Evolutionary conservation across 2,113 vertebrate genomes (phyloP).

Genomic region (Poecile atricapillus): DNA sequence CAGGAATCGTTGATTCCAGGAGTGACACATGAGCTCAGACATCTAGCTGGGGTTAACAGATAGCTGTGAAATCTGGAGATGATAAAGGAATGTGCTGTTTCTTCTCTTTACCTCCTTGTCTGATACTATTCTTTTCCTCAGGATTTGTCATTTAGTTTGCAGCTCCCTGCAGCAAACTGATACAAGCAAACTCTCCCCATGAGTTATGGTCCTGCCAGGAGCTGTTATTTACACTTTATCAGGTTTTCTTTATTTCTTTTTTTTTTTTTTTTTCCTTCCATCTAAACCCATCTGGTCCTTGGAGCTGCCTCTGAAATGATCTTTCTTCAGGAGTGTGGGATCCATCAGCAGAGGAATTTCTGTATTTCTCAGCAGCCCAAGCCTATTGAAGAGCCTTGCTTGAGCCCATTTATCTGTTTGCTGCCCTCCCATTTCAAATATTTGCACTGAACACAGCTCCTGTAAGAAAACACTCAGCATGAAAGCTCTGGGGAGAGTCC

Average conservation of each 20-base stretch:
- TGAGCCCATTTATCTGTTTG: not conserved
- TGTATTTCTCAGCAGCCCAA: not conserved
- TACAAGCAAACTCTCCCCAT: not conserved
- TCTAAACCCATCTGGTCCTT: not conserved
- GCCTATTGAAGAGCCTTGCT: not conserved
- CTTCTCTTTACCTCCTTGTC: not conserved
- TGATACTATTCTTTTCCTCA: not conserved
- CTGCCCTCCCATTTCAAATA: not conserved
- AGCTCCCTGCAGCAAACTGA: not conserved
- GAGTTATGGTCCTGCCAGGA: not conserved
- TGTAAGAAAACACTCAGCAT: not conserved
- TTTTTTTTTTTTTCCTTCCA: too few species aligned
- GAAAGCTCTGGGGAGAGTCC: not conserved
- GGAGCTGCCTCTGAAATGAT: not conserved
- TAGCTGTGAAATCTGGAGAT: not conserved
- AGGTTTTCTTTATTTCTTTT: not conserved
- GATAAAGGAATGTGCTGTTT: not conserved
- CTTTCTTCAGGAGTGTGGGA: not conserved
- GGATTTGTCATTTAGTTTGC: not conserved
- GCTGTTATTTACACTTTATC: constrained; percentile 42
- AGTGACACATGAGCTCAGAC: not conserved
- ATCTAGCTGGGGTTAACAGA: not conserved
- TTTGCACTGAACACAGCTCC: not conserved
- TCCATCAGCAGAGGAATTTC: not conserved
- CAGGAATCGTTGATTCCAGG: not conserved